These are phyloP conservation scores for Bradynema listronoti DNA, from an alignment of 1,140 invertebrate species.

Conservation along the genomic window DNA sequence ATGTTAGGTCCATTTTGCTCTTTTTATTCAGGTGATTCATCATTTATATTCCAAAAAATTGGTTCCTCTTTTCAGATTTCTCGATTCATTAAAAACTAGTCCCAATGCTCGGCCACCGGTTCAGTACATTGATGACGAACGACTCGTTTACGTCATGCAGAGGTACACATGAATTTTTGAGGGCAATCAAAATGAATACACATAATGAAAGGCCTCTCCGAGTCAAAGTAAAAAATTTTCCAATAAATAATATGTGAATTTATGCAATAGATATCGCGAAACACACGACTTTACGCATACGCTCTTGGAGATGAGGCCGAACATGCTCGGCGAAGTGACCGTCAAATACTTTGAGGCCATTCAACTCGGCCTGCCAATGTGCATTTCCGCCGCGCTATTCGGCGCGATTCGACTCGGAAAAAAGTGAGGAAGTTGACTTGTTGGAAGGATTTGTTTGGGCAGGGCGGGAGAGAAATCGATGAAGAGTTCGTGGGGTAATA, in stretches of 20 bases:
- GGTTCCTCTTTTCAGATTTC: slow-evolving; percentile 19
- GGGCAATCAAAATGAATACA: too few relatives aligned
- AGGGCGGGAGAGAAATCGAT: too few relatives aligned
- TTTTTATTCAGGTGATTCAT: background rate
- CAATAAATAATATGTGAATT: background rate
- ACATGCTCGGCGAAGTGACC: slow-evolving; percentile 80
- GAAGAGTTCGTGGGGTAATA: background rate
- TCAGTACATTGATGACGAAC: slow-evolving; percentile 79
- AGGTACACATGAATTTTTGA: slow-evolving; percentile 59
- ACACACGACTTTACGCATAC: slow-evolving; percentile 90
- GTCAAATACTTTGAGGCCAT: slow-evolving; percentile 61
- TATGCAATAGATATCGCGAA: slow-evolving; percentile 77
- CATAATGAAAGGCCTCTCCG: too few relatives aligned
- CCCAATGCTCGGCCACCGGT: slow-evolving; percentile 81
- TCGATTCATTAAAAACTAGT: slow-evolving; percentile 60
- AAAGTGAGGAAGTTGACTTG: slow-evolving; percentile 59
- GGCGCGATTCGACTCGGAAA: slow-evolving; percentile 59
- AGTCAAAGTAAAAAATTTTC: background rate
- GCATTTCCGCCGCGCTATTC: slow-evolving; percentile 59
- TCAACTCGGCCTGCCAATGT: slow-evolving; percentile 62
- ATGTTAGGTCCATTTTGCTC: slow-evolving; percentile 15
- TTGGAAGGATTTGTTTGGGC: too few relatives aligned
- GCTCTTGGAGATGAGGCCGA: slow-evolving; percentile 81
- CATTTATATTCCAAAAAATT: background rate
- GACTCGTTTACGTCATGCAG: slow-evolving; percentile 91